Conservation (phyloP, 2,797 vertebrate species). For the Mormyrus proboscirostris region DNA sequence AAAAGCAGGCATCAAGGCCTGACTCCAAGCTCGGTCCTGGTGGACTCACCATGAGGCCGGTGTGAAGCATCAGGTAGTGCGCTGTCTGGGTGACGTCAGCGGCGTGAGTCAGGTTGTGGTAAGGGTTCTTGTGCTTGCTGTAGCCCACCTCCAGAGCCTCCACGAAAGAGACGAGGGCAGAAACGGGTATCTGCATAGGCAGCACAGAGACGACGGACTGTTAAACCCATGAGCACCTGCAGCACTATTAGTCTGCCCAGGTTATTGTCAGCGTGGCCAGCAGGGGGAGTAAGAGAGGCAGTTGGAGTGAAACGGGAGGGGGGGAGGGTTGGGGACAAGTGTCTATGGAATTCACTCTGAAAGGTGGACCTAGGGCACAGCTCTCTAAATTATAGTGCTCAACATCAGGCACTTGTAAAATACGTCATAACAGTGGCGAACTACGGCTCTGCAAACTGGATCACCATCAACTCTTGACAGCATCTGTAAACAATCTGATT, state of each 20-base stretch:
- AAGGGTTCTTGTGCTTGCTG: conserved; percentile 94
- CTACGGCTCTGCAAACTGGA: not conserved
- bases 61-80: conserved; percentile 95
- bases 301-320: not conserved
- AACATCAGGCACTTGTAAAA: not conserved
- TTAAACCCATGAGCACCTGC: not conserved
- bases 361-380: not conserved
- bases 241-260: not conserved
- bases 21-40: not conserved
- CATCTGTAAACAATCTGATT: not conserved
- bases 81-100: conserved; percentile 95
- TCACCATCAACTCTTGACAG: not conserved
- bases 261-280: not conserved
- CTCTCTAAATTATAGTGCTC: conserved; percentile 15
- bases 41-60: conserved; percentile 86
- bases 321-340: too few relatives aligned
- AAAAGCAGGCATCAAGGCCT: not conserved
- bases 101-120: conserved; percentile 94
- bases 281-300: not conserved
- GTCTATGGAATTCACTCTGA: not conserved
- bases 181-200: conserved; percentile 77
- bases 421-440: not conserved
- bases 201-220: not conserved
- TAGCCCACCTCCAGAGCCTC: conserved; percentile 86
- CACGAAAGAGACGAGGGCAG: conserved; percentile 76